Conservation (phyloP, 2,113 vertebrate species). For the Telmatochromis bifrenatus region DNA sequence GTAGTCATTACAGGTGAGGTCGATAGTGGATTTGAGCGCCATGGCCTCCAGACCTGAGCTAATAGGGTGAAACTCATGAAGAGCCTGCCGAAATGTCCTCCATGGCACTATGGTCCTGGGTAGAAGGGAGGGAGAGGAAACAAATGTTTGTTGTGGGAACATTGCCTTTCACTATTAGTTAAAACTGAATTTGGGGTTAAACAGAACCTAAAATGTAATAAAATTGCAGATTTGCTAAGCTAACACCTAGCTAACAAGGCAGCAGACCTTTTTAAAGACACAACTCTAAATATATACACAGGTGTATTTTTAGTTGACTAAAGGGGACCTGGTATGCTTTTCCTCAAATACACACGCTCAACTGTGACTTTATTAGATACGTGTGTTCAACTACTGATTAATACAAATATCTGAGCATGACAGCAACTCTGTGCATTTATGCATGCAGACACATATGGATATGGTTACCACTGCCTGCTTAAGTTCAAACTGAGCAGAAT, state of each 20-base stretch:
- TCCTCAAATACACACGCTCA: not conserved
- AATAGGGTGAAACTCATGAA: conserved; percentile 96
- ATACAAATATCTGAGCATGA: not conserved
- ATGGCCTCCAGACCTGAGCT: conserved; percentile 96
- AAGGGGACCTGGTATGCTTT: not conserved
- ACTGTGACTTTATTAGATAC: not conserved
- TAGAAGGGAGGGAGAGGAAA: not conserved
- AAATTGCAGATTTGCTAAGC: not conserved
- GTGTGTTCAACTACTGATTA: not conserved
- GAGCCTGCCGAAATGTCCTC: conserved; percentile 92
- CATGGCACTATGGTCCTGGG: conserved; percentile 93
- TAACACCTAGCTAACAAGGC: not conserved
- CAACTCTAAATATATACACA: not conserved
- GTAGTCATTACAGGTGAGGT: conserved; percentile 97
- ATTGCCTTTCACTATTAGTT: not conserved
- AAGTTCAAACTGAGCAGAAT: not conserved
- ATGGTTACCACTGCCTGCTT: not conserved
- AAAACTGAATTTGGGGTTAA: not conserved
- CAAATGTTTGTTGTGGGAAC: fast-evolving
- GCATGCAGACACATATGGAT: not conserved
- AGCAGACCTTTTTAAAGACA: not conserved
- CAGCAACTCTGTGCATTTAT: not conserved
- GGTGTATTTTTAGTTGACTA: not conserved
- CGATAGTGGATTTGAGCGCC: conserved; percentile 97
- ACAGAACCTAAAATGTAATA: not conserved